Conservation (phyloP, 2,113 vertebrate species). For the Egretta garzetta region DNA sequence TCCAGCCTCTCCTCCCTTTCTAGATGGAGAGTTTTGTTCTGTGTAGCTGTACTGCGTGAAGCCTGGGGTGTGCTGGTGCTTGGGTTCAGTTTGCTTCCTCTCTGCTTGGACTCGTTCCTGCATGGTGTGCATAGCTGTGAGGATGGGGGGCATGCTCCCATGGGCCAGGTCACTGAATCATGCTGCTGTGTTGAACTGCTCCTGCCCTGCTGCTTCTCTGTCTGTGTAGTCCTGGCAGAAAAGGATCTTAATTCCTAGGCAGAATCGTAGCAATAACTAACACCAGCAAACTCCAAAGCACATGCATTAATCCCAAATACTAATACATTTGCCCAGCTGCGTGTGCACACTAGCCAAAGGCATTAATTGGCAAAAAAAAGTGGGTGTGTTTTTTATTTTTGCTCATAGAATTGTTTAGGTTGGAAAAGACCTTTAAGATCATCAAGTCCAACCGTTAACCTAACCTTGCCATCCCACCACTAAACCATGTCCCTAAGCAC, state of each 20-base stretch:
- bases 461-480: too few species aligned
- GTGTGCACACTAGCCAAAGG: neutral
- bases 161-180: accelerated
- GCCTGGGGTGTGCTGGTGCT: neutral
- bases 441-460: too few species aligned
- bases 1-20: neutral
- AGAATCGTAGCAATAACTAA: neutral
- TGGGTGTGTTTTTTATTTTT: neutral
- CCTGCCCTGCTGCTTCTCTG: neutral
- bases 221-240: neutral
- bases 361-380: neutral
- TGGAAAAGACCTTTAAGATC: too few species aligned
- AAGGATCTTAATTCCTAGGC: neutral
- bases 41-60: neutral
- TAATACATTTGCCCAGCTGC: neutral
- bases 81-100: too few species aligned
- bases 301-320: neutral
- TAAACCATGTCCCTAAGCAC: too few species aligned
- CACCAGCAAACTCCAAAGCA: neutral
- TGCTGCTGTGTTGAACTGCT: neutral
- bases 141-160: accelerated
- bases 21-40: neutral
- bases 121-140: accelerated
- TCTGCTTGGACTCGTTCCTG: neutral
- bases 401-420: neutral